Conservation (phyloP, 2,888 invertebrate species). For the Deilephila porcellus region DNA sequence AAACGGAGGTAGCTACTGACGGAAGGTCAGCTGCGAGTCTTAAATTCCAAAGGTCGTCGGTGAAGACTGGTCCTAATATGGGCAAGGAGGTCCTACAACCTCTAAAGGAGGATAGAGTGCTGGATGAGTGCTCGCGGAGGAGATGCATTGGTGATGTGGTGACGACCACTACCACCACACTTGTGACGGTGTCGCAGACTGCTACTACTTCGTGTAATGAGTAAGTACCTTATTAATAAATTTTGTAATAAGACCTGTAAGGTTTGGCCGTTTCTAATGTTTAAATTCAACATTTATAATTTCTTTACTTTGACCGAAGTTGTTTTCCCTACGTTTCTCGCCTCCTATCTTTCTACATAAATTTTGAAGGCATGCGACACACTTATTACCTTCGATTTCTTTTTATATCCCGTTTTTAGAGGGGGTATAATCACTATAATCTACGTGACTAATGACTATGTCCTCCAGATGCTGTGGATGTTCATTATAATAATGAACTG, state of each 20-base stretch:
- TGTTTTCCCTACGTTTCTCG: no score
- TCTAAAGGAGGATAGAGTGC: conserved; percentile 68
- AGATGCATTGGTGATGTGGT: conserved; percentile 75
- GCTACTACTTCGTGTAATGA: conserved; percentile 79
- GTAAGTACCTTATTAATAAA: conserved; percentile 66
- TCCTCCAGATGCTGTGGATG: no score
- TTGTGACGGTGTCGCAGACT: conserved; percentile 79
- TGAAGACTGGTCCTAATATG: conserved; percentile 73
- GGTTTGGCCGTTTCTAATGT: no score
- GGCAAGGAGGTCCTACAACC: conserved; percentile 72
- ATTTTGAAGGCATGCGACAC: no score
- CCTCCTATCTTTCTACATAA: no score
- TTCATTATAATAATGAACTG: no score
- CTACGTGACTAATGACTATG: no score
- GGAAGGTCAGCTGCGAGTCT: conserved; percentile 72
- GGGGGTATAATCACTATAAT: no score
- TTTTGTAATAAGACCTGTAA: not conserved
- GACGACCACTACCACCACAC: conserved; percentile 75
- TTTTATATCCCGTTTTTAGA: no score
- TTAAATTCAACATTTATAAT: no score
- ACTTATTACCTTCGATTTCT: no score
- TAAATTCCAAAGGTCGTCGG: conserved; percentile 74
- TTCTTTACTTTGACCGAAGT: no score
- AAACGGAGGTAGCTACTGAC: conserved; percentile 76
- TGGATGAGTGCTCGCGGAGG: conserved; percentile 66